Evolutionary conservation across 2,888 invertebrate species (phyloP).

Genomic region (Drosophila picticornis): DNA sequence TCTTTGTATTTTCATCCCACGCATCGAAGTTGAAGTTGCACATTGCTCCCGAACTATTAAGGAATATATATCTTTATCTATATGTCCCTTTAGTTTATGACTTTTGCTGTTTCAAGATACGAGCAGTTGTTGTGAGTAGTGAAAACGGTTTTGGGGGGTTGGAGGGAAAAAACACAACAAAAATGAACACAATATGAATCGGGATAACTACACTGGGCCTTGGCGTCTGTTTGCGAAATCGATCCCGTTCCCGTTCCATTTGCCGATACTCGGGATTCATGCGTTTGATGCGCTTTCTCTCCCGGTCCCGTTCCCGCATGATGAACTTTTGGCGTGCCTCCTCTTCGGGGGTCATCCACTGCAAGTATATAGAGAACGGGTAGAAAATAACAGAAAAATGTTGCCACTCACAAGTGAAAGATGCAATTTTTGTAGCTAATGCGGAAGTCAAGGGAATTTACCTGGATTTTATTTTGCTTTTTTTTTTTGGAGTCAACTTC

Average conservation of each 20-base stretch:
- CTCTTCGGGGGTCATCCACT: constrained; percentile 80
- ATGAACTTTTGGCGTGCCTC: constrained; percentile 80
- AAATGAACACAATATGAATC: constrained; percentile 26
- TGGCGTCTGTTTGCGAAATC: constrained; percentile 81
- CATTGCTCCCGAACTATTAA: constrained; percentile 25
- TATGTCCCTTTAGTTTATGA: not conserved
- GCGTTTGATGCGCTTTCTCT: constrained; percentile 77
- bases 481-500: constrained; percentile 37
- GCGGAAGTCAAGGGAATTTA: not conserved
- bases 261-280: constrained; percentile 80
- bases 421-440: not conserved
- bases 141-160: not conserved
- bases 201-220: constrained; percentile 79
- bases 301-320: constrained; percentile 80
- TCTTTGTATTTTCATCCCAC: not conserved
- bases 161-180: constrained; percentile 21
- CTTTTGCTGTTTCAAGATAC: constrained; percentile 20
- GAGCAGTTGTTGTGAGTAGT: constrained; percentile 10
- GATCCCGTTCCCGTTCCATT: constrained; percentile 80
- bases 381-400: constrained; percentile 40
- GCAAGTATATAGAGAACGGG: constrained; percentile 62
- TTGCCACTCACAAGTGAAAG: constrained; percentile 5
- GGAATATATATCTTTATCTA: not conserved
- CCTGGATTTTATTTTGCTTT: not conserved
- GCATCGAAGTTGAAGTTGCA: constrained; percentile 51